Conservation (phyloP, 1,140 invertebrate genomes). For the Lucilia cuprina region DNA sequence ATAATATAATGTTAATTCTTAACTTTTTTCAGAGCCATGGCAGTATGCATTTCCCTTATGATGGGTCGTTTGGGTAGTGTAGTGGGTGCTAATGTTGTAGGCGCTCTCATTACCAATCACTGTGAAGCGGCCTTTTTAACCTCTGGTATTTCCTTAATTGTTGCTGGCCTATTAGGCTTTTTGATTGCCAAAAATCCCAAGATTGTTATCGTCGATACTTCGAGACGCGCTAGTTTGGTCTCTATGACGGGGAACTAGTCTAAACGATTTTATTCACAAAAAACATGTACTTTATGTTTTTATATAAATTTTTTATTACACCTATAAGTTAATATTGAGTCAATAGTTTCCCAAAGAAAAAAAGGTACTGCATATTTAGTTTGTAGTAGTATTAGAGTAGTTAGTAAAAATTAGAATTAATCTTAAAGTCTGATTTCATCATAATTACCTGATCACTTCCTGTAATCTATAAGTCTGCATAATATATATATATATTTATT, state of each 20-base stretch:
- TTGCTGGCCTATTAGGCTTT: slow-evolving; percentile 37
- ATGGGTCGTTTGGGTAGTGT: slow-evolving; percentile 48
- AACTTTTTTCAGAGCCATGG: slow-evolving; percentile 46
- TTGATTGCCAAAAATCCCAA: slow-evolving; percentile 30
- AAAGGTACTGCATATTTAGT: slow-evolving; percentile 9
- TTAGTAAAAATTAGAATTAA: background rate
- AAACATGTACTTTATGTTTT: too few species aligned
- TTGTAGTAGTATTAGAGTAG: background rate
- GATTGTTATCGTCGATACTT: background rate
- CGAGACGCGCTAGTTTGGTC: slow-evolving; percentile 24
- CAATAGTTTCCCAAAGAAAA: background rate
- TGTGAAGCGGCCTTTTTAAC: slow-evolving; percentile 40
- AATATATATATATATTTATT: background rate
- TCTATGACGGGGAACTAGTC: slow-evolving; percentile 41
- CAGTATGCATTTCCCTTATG: slow-evolving; percentile 53
- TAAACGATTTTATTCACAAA: background rate
- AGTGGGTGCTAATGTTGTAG: slow-evolving; percentile 44
- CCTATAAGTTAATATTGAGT: background rate
- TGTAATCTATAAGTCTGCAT: background rate
- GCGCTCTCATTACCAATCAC: slow-evolving; percentile 39
- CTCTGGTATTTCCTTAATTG: slow-evolving; percentile 38
- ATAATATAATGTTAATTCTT: background rate
- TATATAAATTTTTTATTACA: background rate
- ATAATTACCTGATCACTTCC: background rate
- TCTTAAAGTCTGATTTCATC: background rate